Conservation (phyloP, 2,888 invertebrate species). For the Drosophila anomelani region DNA sequence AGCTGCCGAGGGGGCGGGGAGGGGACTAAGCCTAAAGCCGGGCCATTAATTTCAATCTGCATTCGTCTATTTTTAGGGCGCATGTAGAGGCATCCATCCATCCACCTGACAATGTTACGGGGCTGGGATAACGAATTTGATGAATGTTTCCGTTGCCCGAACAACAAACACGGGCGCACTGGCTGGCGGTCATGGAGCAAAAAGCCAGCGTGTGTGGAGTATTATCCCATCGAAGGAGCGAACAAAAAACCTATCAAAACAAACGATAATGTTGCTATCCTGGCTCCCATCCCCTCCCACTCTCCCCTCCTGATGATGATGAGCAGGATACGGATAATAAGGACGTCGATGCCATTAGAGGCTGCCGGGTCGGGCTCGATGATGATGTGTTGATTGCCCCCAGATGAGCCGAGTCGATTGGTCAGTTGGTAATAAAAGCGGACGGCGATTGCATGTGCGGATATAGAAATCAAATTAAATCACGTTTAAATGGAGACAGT, state of each 20-base stretch:
- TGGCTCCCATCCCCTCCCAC: not conserved
- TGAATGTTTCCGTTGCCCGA: constrained; percentile 64
- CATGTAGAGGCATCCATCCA: constrained; percentile 50
- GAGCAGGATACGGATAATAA: constrained; percentile 64
- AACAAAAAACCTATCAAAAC: constrained; percentile 63
- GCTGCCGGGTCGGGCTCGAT: constrained; percentile 44
- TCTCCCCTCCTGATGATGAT: constrained; percentile 50
- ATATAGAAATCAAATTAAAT: constrained; percentile 66
- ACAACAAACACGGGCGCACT: constrained; percentile 34
- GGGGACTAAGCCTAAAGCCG: constrained; percentile 11
- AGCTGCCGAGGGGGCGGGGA: not conserved
- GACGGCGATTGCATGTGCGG: constrained; percentile 38
- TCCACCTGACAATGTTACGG: constrained; percentile 58
- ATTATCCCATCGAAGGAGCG: constrained; percentile 29
- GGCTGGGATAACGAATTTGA: constrained; percentile 65
- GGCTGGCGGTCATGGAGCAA: constrained; percentile 26
- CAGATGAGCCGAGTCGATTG: constrained; percentile 66
- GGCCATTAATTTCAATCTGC: constrained; percentile 71
- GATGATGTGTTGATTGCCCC: constrained; percentile 71
- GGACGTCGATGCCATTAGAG: constrained; percentile 67
- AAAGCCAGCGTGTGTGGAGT: constrained; percentile 46
- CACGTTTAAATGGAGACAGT: constrained; percentile 55
- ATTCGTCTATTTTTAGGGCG: constrained; percentile 60
- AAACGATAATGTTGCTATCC: constrained; percentile 68
- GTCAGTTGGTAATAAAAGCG: constrained; percentile 66